Evolutionary conservation across 2,888 invertebrate species (phyloP), one percentile per base, ranked within the genome.

Genomic region (Litoditis marina): DNA sequence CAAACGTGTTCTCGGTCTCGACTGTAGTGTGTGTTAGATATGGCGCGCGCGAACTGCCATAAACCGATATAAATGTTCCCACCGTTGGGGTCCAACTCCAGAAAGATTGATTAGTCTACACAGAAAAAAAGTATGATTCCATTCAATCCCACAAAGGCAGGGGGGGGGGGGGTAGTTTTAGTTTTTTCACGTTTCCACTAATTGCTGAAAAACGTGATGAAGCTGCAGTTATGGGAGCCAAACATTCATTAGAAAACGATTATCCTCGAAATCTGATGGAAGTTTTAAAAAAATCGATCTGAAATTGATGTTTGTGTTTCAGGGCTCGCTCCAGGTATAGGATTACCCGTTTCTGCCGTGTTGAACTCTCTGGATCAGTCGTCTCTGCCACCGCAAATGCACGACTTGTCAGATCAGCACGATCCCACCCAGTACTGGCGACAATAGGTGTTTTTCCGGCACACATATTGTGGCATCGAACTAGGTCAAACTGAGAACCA

Each of bases 311-410:
- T 50, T 13, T 50, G 19, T 30, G 16, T 72, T 65, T 59, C 71
- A 63, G 62, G 68, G 36, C 60, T 73, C 19, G 57, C 71, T 16
- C 65, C 67, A 32, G 65, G 68, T 22, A 73, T 73, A 70, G 58
- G 61, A 7, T 53, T 72, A 2, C 71, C 73, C 22, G 75, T 75
- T n/a, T 73, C 73, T 5, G 71, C 75, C 8, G 75, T 76, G 30
- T 63, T 76, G 44, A 73, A 66, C 58, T 66, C 71, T 7, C 61
- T 73, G 30, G 73, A 76, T 28, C 73, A 62, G 47, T 60, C 66
- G 0, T 52, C 60, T 25, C 53, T 67, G 36, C 68, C 60, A 11
- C 65, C 63, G 44, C 42, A 53, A 47, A 68, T 69, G 68, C 68
- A 70, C 46, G 66, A 66, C 32, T 47, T 70, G n/a, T 42, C 25